phyloP scores from a whole-genome alignment of 2,113 vertebrate species.

The Agelaius phoeniceus region DNA sequence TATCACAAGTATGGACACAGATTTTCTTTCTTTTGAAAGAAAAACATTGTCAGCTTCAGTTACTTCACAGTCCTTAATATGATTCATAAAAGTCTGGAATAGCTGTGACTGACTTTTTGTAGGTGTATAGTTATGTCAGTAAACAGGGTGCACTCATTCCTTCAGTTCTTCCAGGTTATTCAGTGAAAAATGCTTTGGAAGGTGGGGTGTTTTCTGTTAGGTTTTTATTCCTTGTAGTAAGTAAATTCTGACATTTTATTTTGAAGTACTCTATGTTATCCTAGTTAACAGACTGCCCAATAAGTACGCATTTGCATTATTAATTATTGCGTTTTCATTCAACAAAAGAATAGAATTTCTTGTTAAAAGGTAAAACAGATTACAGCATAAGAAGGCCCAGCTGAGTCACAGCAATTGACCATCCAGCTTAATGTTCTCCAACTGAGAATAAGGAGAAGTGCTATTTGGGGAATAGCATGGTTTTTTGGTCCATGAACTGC shows the following conservation, averaged over 20 bases:
- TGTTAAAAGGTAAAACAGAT: not conserved
- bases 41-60: not conserved
- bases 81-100: not conserved
- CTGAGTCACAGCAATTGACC: not conserved
- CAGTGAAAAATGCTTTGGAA: not conserved
- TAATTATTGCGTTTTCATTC: not conserved
- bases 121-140: not conserved
- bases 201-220: not conserved
- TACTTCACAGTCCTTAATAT: not conserved
- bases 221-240: not conserved
- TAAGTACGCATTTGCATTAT: not conserved
- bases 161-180: not conserved
- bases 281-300: not conserved
- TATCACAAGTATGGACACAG: not conserved
- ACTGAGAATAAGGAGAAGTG: not conserved
- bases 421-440: not conserved
- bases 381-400: not conserved
- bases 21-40: not conserved
- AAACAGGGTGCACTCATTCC: not conserved
- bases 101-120: not conserved
- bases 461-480: not conserved
- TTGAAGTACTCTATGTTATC: not conserved
- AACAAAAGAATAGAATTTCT: not conserved
- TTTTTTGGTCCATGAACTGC: accelerated
- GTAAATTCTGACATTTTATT: not conserved